These are phyloP conservation scores for Pteronura brasiliensis DNA, from an alignment of 2,113 vertebrate genomes.

Conservation along the genomic window DNA sequence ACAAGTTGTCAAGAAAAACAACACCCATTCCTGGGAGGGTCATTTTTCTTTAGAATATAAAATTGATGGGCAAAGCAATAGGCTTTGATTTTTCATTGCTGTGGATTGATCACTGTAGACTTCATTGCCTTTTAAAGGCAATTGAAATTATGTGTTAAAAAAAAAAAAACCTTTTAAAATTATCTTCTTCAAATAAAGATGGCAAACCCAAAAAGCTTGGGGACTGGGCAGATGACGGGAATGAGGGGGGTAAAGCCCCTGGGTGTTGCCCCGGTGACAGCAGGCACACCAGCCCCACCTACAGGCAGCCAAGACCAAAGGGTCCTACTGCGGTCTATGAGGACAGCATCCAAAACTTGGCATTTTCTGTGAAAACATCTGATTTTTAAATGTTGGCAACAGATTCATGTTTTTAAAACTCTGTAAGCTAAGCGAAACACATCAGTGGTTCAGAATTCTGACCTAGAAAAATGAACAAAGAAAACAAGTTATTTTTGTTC, in stretches of 20 bases:
- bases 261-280: fast-evolving
- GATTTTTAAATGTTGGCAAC: neutral
- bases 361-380: neutral
- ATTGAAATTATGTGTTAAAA: neutral
- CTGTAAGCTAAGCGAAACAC: neutral
- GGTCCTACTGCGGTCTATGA: neutral
- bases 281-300: neutral
- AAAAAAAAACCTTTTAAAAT: neutral
- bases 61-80: neutral
- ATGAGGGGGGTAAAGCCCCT: neutral
- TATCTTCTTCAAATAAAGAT: neutral
- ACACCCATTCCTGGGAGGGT: neutral
- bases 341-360: neutral
- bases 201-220: neutral
- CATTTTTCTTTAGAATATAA: neutral
- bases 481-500: neutral
- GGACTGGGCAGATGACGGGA: neutral
- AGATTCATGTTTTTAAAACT: neutral
- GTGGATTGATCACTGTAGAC: neutral
- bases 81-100: neutral
- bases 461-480: neutral
- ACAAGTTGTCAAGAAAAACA: neutral
- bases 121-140: neutral
- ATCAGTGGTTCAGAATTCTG: neutral
- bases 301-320: neutral